Base-by-base conservation (phyloP, 2,888 invertebrate genomes). In the Sphecodes monilicornis region DNA sequence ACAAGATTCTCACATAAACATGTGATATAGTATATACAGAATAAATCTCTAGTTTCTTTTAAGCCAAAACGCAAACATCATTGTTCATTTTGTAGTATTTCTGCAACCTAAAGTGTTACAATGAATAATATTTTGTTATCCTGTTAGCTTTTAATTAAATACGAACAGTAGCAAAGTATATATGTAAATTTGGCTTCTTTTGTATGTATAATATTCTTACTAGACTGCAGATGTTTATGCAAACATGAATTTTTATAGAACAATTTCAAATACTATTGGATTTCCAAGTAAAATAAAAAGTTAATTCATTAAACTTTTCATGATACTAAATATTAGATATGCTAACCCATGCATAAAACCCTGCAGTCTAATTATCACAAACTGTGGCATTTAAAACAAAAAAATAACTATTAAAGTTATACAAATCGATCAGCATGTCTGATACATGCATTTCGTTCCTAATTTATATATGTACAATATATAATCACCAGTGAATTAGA, bases 111-210 rank as follows among this genome's bases (percentile, higher is more conserved):
- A 76, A 36, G 22, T 43, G 36, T 64, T 83, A 13, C 57, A 72
- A 76, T 29, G 57, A 71, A 10, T 29, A 57, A 73, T 18, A 32
- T 69, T 54, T 29, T 41, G 36, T 77, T 74, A 71, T 70, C 1
- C n/a, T 69, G 66, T 74, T 84, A 70, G 64, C 16, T 54, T 84
- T 84, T 64, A 73, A 81, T 69, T 69, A 13, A 29, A 80, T 60
- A 75, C 57, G 64, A 80, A 77, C 22, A 74, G 57, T 73, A 80
- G 64, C 66, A 76, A 71, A 50, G 60, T 46, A 2, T 79, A 32
- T 54, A 71, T 78, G 36, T 54, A 75, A 86, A 57, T 72, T 88
- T 87, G 85, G 71, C 87, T 79, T 77, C 66, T 76, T 60, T 3
- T 71, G 10, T 82, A 60, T 57, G 54, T 39, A 54, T 74, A 74